Evolutionary conservation across 92 coral and sea anemone species (phyloP).

Genomic region (Ricordea florida): DNA sequence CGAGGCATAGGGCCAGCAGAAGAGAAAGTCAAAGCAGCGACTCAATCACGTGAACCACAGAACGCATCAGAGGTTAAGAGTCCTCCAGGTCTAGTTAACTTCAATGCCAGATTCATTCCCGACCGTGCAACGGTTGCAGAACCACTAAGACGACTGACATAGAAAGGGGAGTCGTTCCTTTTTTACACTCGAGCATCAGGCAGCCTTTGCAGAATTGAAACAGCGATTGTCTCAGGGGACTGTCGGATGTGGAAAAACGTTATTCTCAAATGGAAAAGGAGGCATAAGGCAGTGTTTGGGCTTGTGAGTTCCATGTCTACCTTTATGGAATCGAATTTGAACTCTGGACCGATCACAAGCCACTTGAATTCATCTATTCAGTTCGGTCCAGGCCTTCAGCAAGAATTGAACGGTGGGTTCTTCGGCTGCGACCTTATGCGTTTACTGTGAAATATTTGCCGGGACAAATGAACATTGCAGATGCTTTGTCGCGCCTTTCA

Average conservation of each 20-base stretch:
- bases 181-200: conserved; percentile 22
- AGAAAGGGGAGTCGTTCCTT: conserved; percentile 10
- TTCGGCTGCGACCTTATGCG: conserved; percentile 8
- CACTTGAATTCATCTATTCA: conserved; percentile 24
- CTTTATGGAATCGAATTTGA: conserved; percentile 26
- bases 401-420: conserved; percentile 34
- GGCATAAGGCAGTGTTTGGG: conserved; percentile 22
- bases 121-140: conserved; percentile 36
- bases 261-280: conserved; percentile 31
- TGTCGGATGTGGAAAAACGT: conserved; percentile 32
- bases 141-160: conserved; percentile 30
- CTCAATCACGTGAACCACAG: conserved; percentile 30
- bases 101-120: conserved; percentile 38
- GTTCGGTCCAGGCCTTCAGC: conserved; percentile 12
- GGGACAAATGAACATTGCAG: conserved; percentile 19
- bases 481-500: conserved; percentile 6
- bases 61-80: conserved; percentile 43
- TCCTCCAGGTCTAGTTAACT: conserved; percentile 51
- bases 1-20: conserved; percentile 62
- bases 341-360: conserved; percentile 28
- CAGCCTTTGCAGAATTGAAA: conserved; percentile 38
- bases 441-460: conserved; percentile 26
- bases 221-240: conserved; percentile 13
- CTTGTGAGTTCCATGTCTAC: conserved; percentile 18
- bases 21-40: conserved; percentile 53